Evolutionary conservation across 2,113 vertebrate genomes (phyloP).

Genomic region (Phainopepla nitens): DNA sequence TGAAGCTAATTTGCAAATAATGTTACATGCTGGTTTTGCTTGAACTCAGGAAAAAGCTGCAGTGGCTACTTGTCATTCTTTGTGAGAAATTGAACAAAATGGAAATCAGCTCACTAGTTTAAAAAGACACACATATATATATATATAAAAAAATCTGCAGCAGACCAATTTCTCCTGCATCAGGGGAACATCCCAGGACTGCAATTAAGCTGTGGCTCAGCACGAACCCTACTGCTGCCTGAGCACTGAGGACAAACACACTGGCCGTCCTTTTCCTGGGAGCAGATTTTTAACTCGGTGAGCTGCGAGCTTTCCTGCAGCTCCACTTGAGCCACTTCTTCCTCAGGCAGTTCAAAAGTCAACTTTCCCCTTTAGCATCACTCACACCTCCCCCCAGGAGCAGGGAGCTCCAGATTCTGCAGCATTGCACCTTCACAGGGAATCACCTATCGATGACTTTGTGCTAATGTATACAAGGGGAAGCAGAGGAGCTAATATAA

Average conservation of each 20-base stretch:
- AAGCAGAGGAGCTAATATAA: constrained; percentile 31
- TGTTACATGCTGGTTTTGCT: neutral
- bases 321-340: neutral
- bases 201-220: neutral
- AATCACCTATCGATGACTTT: neutral
- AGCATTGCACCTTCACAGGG: neutral
- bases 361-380: neutral
- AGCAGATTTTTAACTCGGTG: neutral
- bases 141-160: neutral
- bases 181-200: neutral
- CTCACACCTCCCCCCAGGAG: neutral
- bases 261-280: neutral
- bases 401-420: neutral
- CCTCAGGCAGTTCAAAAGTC: neutral
- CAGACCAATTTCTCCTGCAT: neutral
- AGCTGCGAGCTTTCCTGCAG: neutral
- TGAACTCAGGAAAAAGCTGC: neutral
- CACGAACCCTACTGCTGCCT: neutral
- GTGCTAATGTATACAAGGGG: neutral
- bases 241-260: neutral
- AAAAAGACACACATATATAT: neutral
- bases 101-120: neutral
- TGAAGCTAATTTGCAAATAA: constrained; percentile 40
- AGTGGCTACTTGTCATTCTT: constrained; percentile 11
- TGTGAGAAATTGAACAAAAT: neutral